These are phyloP conservation scores for Dicrostonyx torquatus DNA, from an alignment of 2,797 vertebrate genomes.

Conservation along the genomic window DNA sequence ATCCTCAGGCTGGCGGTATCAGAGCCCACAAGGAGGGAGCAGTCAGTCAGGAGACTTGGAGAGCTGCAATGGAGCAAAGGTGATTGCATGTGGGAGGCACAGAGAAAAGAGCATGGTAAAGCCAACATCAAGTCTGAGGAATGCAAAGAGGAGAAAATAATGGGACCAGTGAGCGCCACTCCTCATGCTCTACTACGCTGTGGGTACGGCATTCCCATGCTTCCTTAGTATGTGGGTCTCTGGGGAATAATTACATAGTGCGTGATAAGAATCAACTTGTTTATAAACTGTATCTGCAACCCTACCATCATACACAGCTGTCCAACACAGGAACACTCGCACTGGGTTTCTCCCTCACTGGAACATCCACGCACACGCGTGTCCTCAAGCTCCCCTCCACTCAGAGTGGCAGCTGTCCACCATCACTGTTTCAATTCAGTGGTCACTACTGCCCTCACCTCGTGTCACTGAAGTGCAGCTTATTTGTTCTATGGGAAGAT, in stretches of 20 bases:
- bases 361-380: not conserved
- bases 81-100: not conserved
- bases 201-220: not conserved
- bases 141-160: not conserved
- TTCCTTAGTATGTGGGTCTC: not conserved
- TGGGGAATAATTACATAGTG: not conserved
- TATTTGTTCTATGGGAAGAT: not conserved
- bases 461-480: not conserved
- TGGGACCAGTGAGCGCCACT: not conserved
- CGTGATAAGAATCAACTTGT: not conserved
- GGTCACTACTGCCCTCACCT: not conserved
- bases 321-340: not conserved
- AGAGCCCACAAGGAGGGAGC: too few relatives aligned
- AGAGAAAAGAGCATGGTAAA: accelerated
- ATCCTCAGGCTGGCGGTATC: too few relatives aligned
- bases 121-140: not conserved
- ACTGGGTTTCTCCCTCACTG: too few relatives aligned
- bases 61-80: not conserved
- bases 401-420: not conserved
- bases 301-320: not conserved
- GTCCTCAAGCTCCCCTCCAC: not conserved
- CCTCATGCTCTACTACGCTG: not conserved
- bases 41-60: not conserved
- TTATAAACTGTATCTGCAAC: not conserved
- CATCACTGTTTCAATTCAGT: not conserved